Conservation (phyloP, 2,113 vertebrate genomes). For the Centrocercus urophasianus region DNA sequence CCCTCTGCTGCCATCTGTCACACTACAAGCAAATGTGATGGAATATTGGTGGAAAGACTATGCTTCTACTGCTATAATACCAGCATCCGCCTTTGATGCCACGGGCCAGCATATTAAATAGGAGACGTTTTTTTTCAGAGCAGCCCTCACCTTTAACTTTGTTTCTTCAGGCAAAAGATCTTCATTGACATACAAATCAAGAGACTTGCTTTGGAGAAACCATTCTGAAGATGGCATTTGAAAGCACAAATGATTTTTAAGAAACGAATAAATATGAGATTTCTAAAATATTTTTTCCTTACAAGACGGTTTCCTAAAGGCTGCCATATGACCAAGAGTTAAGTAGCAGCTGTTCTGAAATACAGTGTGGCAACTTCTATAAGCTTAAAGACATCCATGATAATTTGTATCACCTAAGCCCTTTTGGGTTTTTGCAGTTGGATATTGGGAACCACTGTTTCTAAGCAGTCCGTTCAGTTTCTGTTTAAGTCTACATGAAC, state of each 20-base stretch:
- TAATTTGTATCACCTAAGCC: constrained; percentile 21
- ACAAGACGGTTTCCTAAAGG: constrained; percentile 56
- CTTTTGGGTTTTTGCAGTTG: constrained; percentile 53
- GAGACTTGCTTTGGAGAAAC: constrained; percentile 31
- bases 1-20: too few species aligned
- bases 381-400: constrained; percentile 43
- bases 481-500: constrained; percentile 18
- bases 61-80: too few species aligned
- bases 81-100: too few species aligned
- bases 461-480: constrained; percentile 65
- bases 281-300: constrained; percentile 36
- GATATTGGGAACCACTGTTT: constrained; percentile 41
- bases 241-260: constrained; percentile 61
- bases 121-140: too few species aligned
- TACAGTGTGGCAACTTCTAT: constrained; percentile 49
- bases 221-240: constrained; percentile 62
- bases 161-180: constrained; percentile 22
- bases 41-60: too few species aligned
- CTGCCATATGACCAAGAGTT: constrained; percentile 51
- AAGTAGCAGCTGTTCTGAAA: constrained; percentile 60
- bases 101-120: too few species aligned
- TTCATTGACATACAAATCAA: constrained; percentile 44
- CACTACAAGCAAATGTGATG: too few species aligned
- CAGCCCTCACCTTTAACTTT: not conserved
- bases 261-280: not conserved